Evolutionary conservation across 2,113 vertebrate genomes (phyloP), one percentile per base, ranked within the genome.

Genomic region (Channa argus): DNA sequence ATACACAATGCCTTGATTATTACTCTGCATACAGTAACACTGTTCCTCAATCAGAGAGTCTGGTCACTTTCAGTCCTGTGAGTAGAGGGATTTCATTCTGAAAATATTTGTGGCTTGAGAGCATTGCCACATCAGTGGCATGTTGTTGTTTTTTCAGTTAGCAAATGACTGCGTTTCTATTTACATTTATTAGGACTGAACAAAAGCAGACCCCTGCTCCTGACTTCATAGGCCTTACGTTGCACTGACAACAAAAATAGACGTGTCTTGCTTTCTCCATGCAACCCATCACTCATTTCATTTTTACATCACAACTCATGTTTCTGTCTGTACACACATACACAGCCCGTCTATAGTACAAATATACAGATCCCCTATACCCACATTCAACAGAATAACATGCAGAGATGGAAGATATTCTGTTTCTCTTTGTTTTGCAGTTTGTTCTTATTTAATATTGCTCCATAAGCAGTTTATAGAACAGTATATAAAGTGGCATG

Each of bases 311-410:
- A 87, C 84, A 85, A 83, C 60, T 71, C 79, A 60, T 6, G 1
- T 38, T 54, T 75, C 68, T 75, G 71, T 58, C 61, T 80, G 58
- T 77, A 82, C 79, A 83, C 71, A 60, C 77, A 41, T 24, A 24
- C 24, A 6, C 15, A 46, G 44, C 36, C 71, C 4, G 37, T 60
- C 70, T 84, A 90, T 83, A 63, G 62, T 91, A 93, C 89, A 92
- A 85, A 89, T 91, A 89, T 91, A 91, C 81, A 90, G 41, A 52
- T 66, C 68, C 37, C 43, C 55, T 24, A 24, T 65, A 50, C 6
- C 4, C 45, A 63, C 11, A 38, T 51, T 33, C 33, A 24, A 11
- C 34, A 6, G 45, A 5, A 61, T 50, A 51, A 24, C 37, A 39
- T 39, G 34, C 33, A 47, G 24, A 41, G 12, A 9, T 51, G 33